A percentile compares a stretch with the other conserved stretches of the same genome.
phyloP scores from a whole-genome alignment of 2,888 invertebrate species.

The Petrolisthes cinctipes region DNA sequence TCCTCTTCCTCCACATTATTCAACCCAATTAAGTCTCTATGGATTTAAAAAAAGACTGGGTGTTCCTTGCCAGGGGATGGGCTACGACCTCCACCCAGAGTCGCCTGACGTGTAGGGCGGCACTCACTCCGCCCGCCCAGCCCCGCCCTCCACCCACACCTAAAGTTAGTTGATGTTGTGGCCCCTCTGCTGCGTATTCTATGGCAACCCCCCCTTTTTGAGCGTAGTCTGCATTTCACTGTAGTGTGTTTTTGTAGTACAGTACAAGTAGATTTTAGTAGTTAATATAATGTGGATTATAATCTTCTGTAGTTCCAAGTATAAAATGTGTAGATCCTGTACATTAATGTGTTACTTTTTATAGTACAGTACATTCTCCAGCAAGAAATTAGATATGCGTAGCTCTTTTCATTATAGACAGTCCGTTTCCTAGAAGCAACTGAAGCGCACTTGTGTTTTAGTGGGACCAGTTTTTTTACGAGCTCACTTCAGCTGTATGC shows the following conservation, averaged over 20 bases:
- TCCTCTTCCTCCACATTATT: not conserved
- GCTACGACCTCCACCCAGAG: constrained; percentile 66
- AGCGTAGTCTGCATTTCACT: too few species aligned
- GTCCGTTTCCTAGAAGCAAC: too few species aligned
- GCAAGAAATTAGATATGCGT: too few species aligned
- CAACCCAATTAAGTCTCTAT: constrained; percentile 7
- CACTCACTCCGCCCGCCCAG: constrained; percentile 56
- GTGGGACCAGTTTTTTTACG: too few species aligned
- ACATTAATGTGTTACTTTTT: too few species aligned
- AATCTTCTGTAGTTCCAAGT: too few species aligned
- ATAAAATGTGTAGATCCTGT: too few species aligned
- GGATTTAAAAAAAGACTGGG: constrained; percentile 32
- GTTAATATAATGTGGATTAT: not conserved
- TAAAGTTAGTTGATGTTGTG: constrained; percentile 50
- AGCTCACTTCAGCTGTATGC: too few species aligned
- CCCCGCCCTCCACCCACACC: constrained; percentile 61
- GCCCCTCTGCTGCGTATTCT: constrained; percentile 2
- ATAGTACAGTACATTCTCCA: too few species aligned
- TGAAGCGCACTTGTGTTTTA: too few species aligned
- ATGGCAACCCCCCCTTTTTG: too few species aligned
- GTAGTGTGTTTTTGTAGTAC: not conserved
- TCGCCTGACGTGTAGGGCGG: constrained; percentile 65
- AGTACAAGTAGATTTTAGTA: constrained; percentile 11
- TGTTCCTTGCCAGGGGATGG: constrained; percentile 64
- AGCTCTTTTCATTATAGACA: too few species aligned